Evolutionary conservation across 1,140 invertebrate genomes (phyloP), one percentile per base, ranked within the genome.

Genomic region (Zaprionus camerounensis): DNA sequence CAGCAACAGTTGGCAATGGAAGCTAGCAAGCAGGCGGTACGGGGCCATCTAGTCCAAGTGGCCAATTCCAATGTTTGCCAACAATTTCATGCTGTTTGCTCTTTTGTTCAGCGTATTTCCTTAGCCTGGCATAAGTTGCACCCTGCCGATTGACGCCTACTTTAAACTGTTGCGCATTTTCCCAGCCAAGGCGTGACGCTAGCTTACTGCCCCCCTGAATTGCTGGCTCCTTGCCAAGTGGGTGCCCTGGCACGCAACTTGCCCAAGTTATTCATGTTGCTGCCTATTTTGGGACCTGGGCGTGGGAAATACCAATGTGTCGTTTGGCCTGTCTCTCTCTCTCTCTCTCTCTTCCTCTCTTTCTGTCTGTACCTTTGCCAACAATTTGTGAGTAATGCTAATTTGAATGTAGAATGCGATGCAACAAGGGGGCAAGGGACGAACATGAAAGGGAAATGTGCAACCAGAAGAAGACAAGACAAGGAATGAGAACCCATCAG

Each of bases 131-230:
- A 72, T 67, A 68, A 58, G 66, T 78, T 75, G 78, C 82, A 49
- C 69, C 62, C 53, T 63, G 26, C 51, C 58, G 73, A 70, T 59
- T 69, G 75, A 70, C 71, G 79, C 82, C 82, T 76, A 71, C 80
- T 80, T 88, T 88, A 81, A 88, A 90, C 85, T 88, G 84, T 88
- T 88, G 84, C 84, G 83, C 82, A 75, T 78, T 83, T 71, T 17
- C 46, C n/a, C 68, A 81, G 82, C 72, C 71, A 78, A 64, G 84
- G 84, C 83, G 74, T 78, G 83, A 68, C 83, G 41, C 49, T 58
- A 9, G 51, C 53, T 51, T 28, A 11, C 65, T 17, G 46, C 22
- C 22, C 5, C 5, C 12, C 41, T 59, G 26, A 46, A 12, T 24
- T 34, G 36, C 28, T 61, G 55, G 82, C 78, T 63, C 78, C 34